Base-by-base conservation (phyloP, 2,113 vertebrate genomes). In the Podarcis raffonei region DNA sequence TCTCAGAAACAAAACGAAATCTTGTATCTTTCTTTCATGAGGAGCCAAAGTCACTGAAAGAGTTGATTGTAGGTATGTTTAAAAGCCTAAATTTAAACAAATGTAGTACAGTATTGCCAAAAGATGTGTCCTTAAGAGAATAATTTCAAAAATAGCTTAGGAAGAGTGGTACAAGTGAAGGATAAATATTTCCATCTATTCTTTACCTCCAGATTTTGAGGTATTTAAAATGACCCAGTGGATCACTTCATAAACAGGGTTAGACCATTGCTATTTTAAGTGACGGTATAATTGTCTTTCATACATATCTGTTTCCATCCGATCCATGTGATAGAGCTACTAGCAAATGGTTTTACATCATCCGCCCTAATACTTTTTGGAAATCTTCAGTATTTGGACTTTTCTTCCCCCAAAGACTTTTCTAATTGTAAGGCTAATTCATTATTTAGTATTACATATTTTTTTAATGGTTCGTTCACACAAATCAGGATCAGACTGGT, bases 11-110 rank as follows among this genome's bases (percentile, higher is more conserved):
- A 39, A 62, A 66, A 18, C 13, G 62, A 59, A 69, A 12, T 2
- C 86, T 90, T 81, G 30, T 72, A 32, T 86, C 95, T 89, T 84
- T 75, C 74, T 2, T 74, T 72, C 1, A 0, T 1, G 88, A 90
- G 85, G 91, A 91, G 87, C 91, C 87, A 72, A 83, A 72, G 76
- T 65, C 90, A 86, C 12, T 0, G 85, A 90, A 89, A 89, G 37
- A 8, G 65, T 0, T 71, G 59, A 94, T 87, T 91, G 42, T 75
- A 87, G 92, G 81, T 89, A 85, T 89, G 92, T 91, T 89, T 59
- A 79, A 87, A 87, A 71, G 85, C 89, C 87, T 68, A 88, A 81
- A 76, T 75, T 16, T 84, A 79, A 82, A 69, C 78, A 39, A 78
- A 93, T 89, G 9, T 82, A 74, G 3, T 76, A 0, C 71, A 77